Base-by-base conservation (phyloP, 2,888 invertebrate genomes). In the Stenotaenia linearis region DNA sequence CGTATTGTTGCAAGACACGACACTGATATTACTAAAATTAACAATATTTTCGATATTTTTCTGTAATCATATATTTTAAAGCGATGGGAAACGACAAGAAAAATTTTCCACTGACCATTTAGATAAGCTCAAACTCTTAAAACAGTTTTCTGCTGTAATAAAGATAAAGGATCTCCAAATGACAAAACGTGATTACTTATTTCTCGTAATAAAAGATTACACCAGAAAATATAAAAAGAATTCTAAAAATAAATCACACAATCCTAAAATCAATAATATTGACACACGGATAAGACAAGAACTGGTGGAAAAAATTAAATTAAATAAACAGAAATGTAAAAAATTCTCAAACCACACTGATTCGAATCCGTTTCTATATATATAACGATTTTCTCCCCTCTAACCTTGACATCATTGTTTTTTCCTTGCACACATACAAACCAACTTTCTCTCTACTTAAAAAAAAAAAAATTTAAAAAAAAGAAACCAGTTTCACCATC, bases 381-480 rank as follows among this genome's bases (percentile, higher is more conserved):
- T 28, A 69, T 69, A 69, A 69, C 69, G 69, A 69, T 69, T 69
- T 69, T 69, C 69, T 69, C 69, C 69, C 69, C 69, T 69, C 69
- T 69, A 69, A 69, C 69, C 69, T 69, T 69, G 69, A 69, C 69
- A 69, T 69, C 69, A 69, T 28, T 69, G 69, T 69, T 69, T 69
- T 69, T 69, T 61, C 25, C 15, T 28, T 6, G 18, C 45, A n/a
- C n/a, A 15, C 45, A 15, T 32, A 32, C 32, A 32, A 32, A 45
- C n/a, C 50, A 15, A 50, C 5, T 15, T 18, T 50, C 50, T 18
- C 50, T n/a, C 21, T 45, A 45, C 12, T 45, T 15, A 15, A 28
- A 28, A 69, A 6, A 69, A 28, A 69, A 69, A 69, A 69, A 69
- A 69, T 12, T n/a, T n/a, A 15, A 1, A 69, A 69, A 69, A 15